Evolutionary conservation across 2,888 invertebrate genomes (phyloP).

Genomic region (Cyclophora albipunctata): DNA sequence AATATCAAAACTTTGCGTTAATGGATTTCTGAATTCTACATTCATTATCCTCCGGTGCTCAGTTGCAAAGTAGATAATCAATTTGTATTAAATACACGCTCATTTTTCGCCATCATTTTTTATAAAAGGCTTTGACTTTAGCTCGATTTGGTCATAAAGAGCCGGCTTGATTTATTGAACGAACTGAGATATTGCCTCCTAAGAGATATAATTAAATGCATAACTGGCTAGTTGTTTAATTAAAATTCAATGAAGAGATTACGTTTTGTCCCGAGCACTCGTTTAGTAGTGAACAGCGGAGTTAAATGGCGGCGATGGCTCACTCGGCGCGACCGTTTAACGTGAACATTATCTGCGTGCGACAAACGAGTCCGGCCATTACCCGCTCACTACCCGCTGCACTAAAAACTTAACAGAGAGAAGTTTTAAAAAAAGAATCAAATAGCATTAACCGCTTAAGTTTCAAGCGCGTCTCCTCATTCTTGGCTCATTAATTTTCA

Average conservation of each 20-base stretch:
- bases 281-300: slow-evolving; percentile 27
- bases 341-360: slow-evolving; percentile 39
- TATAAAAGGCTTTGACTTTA: slow-evolving; percentile 6
- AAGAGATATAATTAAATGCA: slow-evolving; percentile 3
- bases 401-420: slow-evolving; percentile 30
- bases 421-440: slow-evolving; percentile 40
- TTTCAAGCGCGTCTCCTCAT: slow-evolving; percentile 47
- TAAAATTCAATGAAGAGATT: slow-evolving; percentile 13
- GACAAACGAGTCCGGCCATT: slow-evolving; percentile 42
- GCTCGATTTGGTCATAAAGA: no score
- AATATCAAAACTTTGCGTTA: slow-evolving; percentile 64
- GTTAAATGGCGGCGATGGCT: slow-evolving; percentile 36
- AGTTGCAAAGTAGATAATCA: slow-evolving; percentile 22
- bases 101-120: slow-evolving; percentile 11
- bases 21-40: slow-evolving; percentile 69
- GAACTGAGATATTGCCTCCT: slow-evolving; percentile 3
- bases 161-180: slow-evolving; percentile 1
- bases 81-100: slow-evolving; percentile 22
- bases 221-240: slow-evolving; percentile 4
- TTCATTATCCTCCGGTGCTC: slow-evolving; percentile 39
- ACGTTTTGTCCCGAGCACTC: slow-evolving; percentile 15
- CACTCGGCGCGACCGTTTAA: slow-evolving; percentile 39
- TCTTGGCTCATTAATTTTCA: slow-evolving; percentile 75
- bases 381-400: slow-evolving; percentile 36
- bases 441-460: slow-evolving; percentile 50